phyloP scores from a whole-genome alignment of 2,113 vertebrate species.

The Agelaius phoeniceus region DNA sequence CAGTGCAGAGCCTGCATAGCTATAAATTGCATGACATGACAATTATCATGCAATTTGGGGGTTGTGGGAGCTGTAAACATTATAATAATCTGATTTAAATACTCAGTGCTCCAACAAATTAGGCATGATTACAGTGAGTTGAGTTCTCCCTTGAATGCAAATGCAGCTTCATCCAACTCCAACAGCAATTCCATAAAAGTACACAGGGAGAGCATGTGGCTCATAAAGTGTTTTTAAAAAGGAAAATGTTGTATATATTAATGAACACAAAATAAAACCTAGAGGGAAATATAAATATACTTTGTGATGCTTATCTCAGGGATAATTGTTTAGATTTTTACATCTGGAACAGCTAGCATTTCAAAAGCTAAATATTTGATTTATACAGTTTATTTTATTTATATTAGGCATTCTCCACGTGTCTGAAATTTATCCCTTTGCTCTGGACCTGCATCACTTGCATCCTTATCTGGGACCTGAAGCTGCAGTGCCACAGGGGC shows the following conservation, averaged over 20 bases:
- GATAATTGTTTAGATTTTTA: constrained; percentile 52
- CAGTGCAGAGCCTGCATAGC: background rate
- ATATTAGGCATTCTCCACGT: constrained; percentile 23
- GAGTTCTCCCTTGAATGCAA: constrained; percentile 44
- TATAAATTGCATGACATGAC: constrained; percentile 50
- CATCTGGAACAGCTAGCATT: constrained; percentile 45
- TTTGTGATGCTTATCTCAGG: constrained; percentile 46
- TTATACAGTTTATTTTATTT: constrained; percentile 47
- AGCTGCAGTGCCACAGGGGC: background rate
- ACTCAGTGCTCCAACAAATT: constrained; percentile 41
- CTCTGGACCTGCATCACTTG: background rate
- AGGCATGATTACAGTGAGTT: constrained; percentile 31
- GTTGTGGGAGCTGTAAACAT: constrained; percentile 57
- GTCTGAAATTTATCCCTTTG: background rate
- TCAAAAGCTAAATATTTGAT: constrained; percentile 55
- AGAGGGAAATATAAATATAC: constrained; percentile 43
- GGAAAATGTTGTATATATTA: constrained; percentile 51
- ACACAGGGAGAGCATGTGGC: constrained; percentile 7
- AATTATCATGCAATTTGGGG: constrained; percentile 45
- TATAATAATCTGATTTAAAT: constrained; percentile 62
- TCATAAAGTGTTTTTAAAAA: constrained; percentile 33
- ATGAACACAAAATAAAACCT: constrained; percentile 56
- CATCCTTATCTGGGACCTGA: background rate
- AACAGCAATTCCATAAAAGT: constrained; percentile 29
- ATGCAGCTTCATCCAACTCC: constrained; percentile 14